These are phyloP conservation scores for Dusona sp. DNA, from an alignment of 2,888 invertebrate species.

Conservation along the genomic window DNA sequence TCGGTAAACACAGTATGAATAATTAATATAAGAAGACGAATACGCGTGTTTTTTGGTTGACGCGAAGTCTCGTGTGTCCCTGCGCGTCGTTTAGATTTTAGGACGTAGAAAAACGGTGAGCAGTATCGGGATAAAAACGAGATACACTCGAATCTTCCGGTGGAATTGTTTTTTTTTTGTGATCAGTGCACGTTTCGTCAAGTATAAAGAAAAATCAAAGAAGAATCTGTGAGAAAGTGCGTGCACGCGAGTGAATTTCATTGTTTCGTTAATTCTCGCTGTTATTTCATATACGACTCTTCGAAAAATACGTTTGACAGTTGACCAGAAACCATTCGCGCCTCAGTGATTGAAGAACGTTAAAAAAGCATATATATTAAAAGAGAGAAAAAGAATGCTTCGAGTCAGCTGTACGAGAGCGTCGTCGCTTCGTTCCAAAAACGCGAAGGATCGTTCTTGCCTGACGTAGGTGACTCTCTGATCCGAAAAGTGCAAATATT, in stretches of 20 bases:
- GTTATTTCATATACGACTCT: neutral
- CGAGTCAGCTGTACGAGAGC: slow-evolving; percentile 60
- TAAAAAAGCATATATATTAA: neutral
- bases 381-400: slow-evolving; percentile 30
- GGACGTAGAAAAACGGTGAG: neutral
- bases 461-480: slow-evolving; percentile 26
- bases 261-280: slow-evolving; percentile 25
- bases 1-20: slow-evolving; percentile 44
- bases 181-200: slow-evolving; percentile 22
- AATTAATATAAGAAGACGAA: slow-evolving; percentile 26
- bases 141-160: slow-evolving; percentile 5
- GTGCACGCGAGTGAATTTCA: neutral
- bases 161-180: slow-evolving; percentile 5
- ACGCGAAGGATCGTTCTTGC: slow-evolving; percentile 12
- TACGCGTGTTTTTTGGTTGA: neutral
- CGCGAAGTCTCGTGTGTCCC: neutral
- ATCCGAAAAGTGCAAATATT: slow-evolving; percentile 11
- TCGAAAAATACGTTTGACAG: slow-evolving; percentile 26
- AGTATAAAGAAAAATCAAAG: neutral
- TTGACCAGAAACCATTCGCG: slow-evolving; percentile 25
- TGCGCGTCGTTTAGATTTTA: neutral
- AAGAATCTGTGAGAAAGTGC: neutral
- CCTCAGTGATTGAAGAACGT: neutral
- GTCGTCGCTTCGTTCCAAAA: slow-evolving; percentile 44
- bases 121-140: neutral